Percentiles rank a stretch among this genome's conserved stretches.
Evolutionary conservation across 2,113 vertebrate genomes (phyloP).

Genomic region (Ictalurus punctatus): DNA sequence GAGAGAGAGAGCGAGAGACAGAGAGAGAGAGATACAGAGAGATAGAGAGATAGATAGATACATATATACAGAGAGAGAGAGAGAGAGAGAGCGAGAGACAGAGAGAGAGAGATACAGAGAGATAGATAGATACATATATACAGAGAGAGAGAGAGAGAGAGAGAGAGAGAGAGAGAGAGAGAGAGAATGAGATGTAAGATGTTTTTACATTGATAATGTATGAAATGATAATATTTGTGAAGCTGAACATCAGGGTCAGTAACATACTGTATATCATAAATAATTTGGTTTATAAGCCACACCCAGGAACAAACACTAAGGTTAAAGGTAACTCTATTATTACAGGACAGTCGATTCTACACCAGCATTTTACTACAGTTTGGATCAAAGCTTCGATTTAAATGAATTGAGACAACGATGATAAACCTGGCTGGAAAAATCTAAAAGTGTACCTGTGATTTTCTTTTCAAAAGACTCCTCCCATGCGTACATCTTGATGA

Average conservation of each 20-base stretch:
- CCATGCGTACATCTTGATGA: constrained; percentile 83
- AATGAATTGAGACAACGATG: not conserved
- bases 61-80: no score
- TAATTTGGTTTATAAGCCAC: not conserved
- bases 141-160: no score
- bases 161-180: no score
- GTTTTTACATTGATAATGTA: no score
- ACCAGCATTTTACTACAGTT: not conserved
- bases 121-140: no score
- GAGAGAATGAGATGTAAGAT: no score
- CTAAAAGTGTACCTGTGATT: constrained; percentile 63
- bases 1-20: no score
- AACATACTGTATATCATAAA: not conserved
- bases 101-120: no score
- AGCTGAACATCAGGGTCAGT: no score
- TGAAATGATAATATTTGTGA: not conserved
- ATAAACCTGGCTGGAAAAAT: not conserved
- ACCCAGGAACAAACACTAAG: not conserved
- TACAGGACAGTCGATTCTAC: not conserved
- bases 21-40: no score
- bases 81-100: no score
- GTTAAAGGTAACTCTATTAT: not conserved
- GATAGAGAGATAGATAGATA: no score
- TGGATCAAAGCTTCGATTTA: not conserved
- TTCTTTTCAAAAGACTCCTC: constrained; percentile 76